A percentile compares a stretch with the other conserved stretches of the same genome.
Evolutionary conservation across 2,888 invertebrate genomes (phyloP).

Genomic region (Acronicta aceris): DNA sequence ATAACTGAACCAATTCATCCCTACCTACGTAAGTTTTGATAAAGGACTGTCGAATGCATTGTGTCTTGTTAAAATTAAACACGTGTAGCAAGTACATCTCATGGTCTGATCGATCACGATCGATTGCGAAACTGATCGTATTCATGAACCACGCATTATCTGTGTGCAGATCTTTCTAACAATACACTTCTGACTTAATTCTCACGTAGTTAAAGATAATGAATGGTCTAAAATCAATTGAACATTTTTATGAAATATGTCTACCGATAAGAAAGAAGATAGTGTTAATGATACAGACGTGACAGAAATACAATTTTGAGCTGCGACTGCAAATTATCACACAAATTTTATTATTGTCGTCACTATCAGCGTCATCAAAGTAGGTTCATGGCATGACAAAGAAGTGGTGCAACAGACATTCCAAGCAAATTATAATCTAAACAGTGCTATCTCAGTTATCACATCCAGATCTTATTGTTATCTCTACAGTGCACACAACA

Average conservation of each 20-base stretch:
- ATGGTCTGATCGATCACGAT: slow-evolving; percentile 65
- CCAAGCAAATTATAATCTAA: slow-evolving; percentile 38
- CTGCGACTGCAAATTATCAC: neutral
- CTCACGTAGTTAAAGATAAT: slow-evolving; percentile 15
- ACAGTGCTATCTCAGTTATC: slow-evolving; percentile 41
- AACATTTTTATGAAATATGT: neutral
- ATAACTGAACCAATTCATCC: slow-evolving; percentile 9
- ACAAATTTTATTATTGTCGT: neutral
- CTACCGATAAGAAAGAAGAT: slow-evolving; percentile 10
- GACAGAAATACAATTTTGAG: slow-evolving; percentile 17
- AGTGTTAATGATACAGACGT: slow-evolving; percentile 11
- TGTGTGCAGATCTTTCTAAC: slow-evolving; percentile 27
- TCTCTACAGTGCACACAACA: slow-evolving; percentile 34
- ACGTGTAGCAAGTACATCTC: slow-evolving; percentile 49
- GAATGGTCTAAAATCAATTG: slow-evolving; percentile 9
- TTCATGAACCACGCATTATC: slow-evolving; percentile 40
- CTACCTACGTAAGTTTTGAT: slow-evolving; percentile 15
- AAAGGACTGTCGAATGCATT: slow-evolving; percentile 36
- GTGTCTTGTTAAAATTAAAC: slow-evolving; percentile 27
- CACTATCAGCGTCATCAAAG: neutral
- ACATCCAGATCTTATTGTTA: slow-evolving; percentile 30
- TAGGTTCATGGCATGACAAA: slow-evolving; percentile 8
- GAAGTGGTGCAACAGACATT: slow-evolving; percentile 33
- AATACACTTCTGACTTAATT: slow-evolving; percentile 12
- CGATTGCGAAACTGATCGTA: slow-evolving; percentile 61